phyloP scores from a whole-genome alignment of 2,888 invertebrate species.

The Eupithecia inturbata region DNA sequence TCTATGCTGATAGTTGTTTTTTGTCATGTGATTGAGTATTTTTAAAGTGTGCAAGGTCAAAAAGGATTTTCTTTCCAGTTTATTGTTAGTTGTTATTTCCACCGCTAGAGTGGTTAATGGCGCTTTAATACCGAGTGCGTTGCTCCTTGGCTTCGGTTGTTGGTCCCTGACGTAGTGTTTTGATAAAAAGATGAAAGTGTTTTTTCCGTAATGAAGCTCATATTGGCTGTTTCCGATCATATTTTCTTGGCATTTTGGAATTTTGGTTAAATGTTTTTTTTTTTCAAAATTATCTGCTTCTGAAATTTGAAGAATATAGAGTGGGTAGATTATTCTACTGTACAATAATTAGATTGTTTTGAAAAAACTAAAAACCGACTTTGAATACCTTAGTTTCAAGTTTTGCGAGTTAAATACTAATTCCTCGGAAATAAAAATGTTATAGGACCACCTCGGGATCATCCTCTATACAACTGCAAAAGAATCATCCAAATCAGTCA shows the following conservation, averaged over 20 bases:
- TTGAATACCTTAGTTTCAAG: too few relatives aligned
- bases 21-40: background rate
- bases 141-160: constrained; percentile 65
- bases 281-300: background rate
- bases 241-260: background rate
- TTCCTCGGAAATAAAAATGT: too few relatives aligned
- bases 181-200: constrained; percentile 36
- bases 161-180: constrained; percentile 51
- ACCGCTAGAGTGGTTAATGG: constrained; percentile 41
- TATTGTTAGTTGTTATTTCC: constrained; percentile 39
- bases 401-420: too few relatives aligned
- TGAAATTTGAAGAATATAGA: background rate
- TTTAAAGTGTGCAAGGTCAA: background rate
- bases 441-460: too few relatives aligned
- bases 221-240: background rate
- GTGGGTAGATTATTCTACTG: too few relatives aligned
- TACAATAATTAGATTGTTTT: too few relatives aligned
- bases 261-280: background rate
- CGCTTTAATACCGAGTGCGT: constrained; percentile 63
- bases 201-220: constrained; percentile 25
- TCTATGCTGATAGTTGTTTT: background rate
- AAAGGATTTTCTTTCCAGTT: constrained; percentile 26
- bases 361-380: too few relatives aligned
- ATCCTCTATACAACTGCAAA: too few relatives aligned
- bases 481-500: too few relatives aligned